Conservation (phyloP, 2,113 vertebrate genomes). For the Thryonomys swinderianus region DNA sequence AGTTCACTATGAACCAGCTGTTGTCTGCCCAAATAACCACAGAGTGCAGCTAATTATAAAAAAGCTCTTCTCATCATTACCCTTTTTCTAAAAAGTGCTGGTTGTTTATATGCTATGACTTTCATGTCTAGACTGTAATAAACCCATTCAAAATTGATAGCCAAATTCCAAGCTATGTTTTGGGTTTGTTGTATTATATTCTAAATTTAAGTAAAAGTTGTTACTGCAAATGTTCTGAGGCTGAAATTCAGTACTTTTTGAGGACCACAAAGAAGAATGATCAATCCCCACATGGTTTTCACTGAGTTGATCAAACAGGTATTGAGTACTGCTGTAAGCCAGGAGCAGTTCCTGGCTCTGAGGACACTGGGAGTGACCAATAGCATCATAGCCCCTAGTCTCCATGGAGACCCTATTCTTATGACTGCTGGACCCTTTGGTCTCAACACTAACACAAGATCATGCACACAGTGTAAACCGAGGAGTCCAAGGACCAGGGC, state of each 20-base stretch:
- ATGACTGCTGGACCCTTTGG: neutral
- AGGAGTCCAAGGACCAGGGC: neutral
- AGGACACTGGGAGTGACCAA: neutral
- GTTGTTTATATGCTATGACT: slow-evolving; percentile 44
- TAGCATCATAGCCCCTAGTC: neutral
- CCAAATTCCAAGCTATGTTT: slow-evolving; percentile 56
- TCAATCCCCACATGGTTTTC: neutral
- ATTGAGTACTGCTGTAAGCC: neutral
- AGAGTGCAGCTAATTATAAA: slow-evolving; percentile 62
- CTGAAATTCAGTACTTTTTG: slow-evolving; percentile 36
- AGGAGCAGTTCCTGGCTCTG: neutral
- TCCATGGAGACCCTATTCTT: neutral
- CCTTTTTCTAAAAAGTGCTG: slow-evolving; percentile 33
- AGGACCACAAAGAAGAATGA: neutral
- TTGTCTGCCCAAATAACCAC: slow-evolving; percentile 71
- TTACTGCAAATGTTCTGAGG: slow-evolving; percentile 5
- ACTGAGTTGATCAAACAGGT: neutral
- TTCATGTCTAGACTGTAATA: slow-evolving; percentile 80
- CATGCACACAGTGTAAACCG: neutral
- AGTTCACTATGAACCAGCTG: slow-evolving; percentile 23
- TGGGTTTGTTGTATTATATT: slow-evolving; percentile 21
- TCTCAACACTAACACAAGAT: neutral
- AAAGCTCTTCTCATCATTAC: slow-evolving; percentile 49
- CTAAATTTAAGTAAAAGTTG: slow-evolving; percentile 28
- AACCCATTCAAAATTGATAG: slow-evolving; percentile 65